phyloP scores from a whole-genome alignment of 2,888 invertebrate species.

The Ditula angustiorana region DNA sequence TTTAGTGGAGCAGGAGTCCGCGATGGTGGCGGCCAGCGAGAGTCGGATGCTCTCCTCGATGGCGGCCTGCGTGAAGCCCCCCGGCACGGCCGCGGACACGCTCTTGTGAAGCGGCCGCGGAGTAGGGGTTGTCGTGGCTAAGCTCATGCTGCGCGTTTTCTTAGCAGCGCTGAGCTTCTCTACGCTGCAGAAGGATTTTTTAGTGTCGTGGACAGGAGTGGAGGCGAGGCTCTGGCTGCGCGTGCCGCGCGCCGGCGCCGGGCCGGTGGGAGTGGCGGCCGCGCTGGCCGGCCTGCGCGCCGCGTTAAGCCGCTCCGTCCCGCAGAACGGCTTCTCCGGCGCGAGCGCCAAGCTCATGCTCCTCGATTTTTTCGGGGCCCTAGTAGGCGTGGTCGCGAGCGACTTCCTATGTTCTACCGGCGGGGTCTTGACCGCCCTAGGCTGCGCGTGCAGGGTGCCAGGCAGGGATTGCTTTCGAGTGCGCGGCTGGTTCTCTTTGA shows the following conservation, averaged over 20 bases:
- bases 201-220: conserved; percentile 66
- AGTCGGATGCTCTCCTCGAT: conserved; percentile 79
- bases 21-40: conserved; percentile 72
- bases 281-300: conserved; percentile 57
- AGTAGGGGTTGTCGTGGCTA: conserved; percentile 62
- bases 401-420: conserved; percentile 66
- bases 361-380: conserved; percentile 73
- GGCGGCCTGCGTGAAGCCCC: conserved; percentile 76
- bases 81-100: conserved; percentile 57
- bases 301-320: conserved; percentile 66
- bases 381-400: conserved; percentile 56
- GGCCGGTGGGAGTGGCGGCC: conserved; percentile 62
- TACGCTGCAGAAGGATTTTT: conserved; percentile 54
- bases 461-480: conserved; percentile 75
- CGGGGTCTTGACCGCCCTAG: conserved; percentile 64
- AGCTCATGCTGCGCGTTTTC: conserved; percentile 77
- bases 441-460: conserved; percentile 66
- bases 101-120: conserved; percentile 61
- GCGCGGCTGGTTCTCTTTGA: conserved; percentile 51
- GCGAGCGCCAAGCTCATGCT: conserved; percentile 72
- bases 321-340: conserved; percentile 64
- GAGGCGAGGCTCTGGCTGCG: conserved; percentile 78
- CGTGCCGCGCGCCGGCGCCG: conserved; percentile 51
- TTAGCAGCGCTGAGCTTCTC: conserved; percentile 58
- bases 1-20: conserved; percentile 69